These are phyloP conservation scores for Melanaphis sacchari DNA, from an alignment of 1,140 invertebrate species.

Conservation along the genomic window DNA sequence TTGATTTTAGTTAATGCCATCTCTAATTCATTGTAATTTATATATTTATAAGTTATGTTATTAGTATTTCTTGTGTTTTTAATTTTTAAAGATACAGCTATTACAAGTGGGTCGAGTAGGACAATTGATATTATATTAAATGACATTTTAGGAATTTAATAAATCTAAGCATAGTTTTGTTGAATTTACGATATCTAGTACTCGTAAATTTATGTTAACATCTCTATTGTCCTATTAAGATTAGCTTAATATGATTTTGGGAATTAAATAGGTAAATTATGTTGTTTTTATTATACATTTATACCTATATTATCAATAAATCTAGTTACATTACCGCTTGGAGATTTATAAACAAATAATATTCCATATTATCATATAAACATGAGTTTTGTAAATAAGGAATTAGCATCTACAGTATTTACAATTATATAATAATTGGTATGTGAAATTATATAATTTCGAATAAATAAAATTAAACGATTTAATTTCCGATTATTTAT, in stretches of 20 bases:
- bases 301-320: neutral
- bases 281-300: too few relatives aligned
- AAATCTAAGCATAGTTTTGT: neutral
- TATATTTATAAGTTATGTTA: neutral
- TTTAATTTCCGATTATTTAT: neutral
- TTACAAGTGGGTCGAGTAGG: too few relatives aligned
- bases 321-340: neutral
- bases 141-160: neutral
- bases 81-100: too few relatives aligned
- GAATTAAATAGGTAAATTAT: too few relatives aligned
- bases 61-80: neutral
- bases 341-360: neutral
- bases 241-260: too few relatives aligned
- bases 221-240: too few relatives aligned
- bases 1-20: neutral
- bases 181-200: too few relatives aligned
- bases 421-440: too few relatives aligned
- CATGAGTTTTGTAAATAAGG: neutral
- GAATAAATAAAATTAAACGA: too few relatives aligned
- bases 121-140: neutral
- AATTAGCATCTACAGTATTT: too few relatives aligned
- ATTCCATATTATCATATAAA: neutral
- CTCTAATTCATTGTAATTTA: neutral
- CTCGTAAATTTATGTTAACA: too few relatives aligned
- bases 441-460: too few relatives aligned